Percentiles rank a stretch among this genome's conserved stretches.
These are phyloP conservation scores for Macaria notata DNA, from an alignment of 2,888 invertebrate species.

Conservation along the genomic window DNA sequence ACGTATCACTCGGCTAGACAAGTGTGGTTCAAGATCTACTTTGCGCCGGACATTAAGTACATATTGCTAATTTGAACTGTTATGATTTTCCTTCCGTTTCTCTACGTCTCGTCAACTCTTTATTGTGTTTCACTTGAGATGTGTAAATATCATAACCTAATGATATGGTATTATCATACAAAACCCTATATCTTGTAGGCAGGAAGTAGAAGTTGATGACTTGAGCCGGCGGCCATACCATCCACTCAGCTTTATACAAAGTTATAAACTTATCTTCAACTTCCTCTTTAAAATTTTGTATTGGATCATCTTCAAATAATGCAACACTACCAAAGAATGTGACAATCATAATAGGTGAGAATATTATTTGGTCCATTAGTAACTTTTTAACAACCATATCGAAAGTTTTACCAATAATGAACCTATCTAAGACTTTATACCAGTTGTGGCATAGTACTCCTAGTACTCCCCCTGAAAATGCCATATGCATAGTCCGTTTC, in stretches of 20 bases:
- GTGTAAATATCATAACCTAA: slow-evolving; percentile 94
- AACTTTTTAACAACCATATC: slow-evolving; percentile 89
- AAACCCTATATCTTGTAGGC: slow-evolving; percentile 91
- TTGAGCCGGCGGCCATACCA: slow-evolving; percentile 97
- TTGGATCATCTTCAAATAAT: slow-evolving; percentile 85
- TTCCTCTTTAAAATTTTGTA: slow-evolving; percentile 85
- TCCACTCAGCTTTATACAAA: slow-evolving; percentile 94
- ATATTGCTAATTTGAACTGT: too few relatives aligned
- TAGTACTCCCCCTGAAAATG: slow-evolving; percentile 88
- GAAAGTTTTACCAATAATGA: slow-evolving; percentile 87
- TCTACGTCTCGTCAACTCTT: slow-evolving; percentile 37
- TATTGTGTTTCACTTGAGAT: slow-evolving; percentile 89
- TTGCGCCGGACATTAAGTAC: too few relatives aligned
- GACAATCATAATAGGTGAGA: slow-evolving; percentile 91
- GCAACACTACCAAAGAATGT: slow-evolving; percentile 92
- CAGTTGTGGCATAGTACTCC: slow-evolving; percentile 94
- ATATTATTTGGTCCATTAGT: slow-evolving; percentile 91
- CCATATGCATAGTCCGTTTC: slow-evolving; percentile 89
- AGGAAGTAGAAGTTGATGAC: slow-evolving; percentile 95
- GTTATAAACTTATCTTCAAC: slow-evolving; percentile 88
- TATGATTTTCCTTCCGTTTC: not conserved
- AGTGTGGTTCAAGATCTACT: slow-evolving; percentile 10
- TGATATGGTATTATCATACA: slow-evolving; percentile 94
- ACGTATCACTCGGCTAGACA: slow-evolving; percentile 21
- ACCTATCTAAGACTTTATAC: slow-evolving; percentile 91